Evolutionary conservation across 2,113 vertebrate species (phyloP).

Genomic region (Ctenomys sociabilis): DNA sequence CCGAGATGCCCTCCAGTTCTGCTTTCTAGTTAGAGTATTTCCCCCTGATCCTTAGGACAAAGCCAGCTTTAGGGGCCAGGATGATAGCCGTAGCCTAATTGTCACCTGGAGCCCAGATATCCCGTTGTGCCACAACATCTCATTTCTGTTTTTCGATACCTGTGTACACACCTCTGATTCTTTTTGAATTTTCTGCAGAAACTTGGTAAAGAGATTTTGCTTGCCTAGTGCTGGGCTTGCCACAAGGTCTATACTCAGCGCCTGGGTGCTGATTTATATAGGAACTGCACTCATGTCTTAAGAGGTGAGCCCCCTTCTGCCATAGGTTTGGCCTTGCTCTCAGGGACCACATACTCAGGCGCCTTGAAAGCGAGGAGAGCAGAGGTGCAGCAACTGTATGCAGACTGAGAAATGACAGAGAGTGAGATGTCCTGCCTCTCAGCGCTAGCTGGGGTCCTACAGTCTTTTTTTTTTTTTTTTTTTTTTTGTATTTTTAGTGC

Average conservation of each 20-base stretch:
- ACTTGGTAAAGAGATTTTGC: not conserved
- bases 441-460: too few relatives aligned
- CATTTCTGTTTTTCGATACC: not conserved
- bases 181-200: not conserved
- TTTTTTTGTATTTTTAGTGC: too few relatives aligned
- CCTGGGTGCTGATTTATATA: not conserved
- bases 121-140: not conserved
- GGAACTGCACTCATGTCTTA: not conserved
- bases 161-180: not conserved
- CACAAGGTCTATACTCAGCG: not conserved
- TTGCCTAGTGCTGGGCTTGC: not conserved
- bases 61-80: not conserved
- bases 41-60: not conserved
- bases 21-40: constrained; percentile 34
- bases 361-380: not conserved
- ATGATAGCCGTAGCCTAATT: not conserved
- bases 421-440: not conserved
- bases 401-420: not conserved
- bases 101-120: not conserved
- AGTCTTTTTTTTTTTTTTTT: not conserved
- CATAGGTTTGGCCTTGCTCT: not conserved
- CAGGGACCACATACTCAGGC: not conserved
- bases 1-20: not conserved
- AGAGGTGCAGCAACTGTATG: not conserved
- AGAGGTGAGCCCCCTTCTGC: not conserved